Evolutionary conservation across 2,888 invertebrate genomes (phyloP).

Genomic region (Erannis defoliaria): DNA sequence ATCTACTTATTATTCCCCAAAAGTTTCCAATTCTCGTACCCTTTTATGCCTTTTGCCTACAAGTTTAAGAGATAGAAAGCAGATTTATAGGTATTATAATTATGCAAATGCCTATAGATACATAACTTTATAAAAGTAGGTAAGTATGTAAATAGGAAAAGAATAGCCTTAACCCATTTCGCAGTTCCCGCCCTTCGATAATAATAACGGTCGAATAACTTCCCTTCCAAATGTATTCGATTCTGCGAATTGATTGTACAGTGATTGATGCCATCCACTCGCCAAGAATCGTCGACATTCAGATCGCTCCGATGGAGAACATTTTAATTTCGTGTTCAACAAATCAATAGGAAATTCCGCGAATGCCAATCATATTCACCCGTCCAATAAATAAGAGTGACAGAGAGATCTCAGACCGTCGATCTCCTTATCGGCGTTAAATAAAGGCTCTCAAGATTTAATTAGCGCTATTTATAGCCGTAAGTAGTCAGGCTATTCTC

Average conservation of each 20-base stretch:
- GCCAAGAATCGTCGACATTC: conserved; percentile 40
- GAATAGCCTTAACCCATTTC: conserved; percentile 24
- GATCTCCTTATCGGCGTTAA: conserved; percentile 11
- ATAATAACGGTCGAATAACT: conserved; percentile 31
- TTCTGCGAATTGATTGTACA: conserved; percentile 50
- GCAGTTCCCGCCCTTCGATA: conserved; percentile 26
- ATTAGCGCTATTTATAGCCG: conserved; percentile 27
- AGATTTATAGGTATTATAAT: background rate
- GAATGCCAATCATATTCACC: conserved; percentile 30
- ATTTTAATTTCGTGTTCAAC: conserved; percentile 38
- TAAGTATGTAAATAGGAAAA: conserved; percentile 25
- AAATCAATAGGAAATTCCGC: conserved; percentile 36
- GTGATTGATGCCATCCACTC: conserved; percentile 56
- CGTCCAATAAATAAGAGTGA: conserved; percentile 13
- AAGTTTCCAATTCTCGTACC: no score
- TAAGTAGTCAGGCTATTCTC: conserved; percentile 22
- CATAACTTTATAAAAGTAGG: conserved; percentile 20
- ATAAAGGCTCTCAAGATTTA: conserved; percentile 27
- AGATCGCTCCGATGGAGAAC: conserved; percentile 28
- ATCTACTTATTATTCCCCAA: no score
- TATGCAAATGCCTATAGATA: conserved; percentile 23
- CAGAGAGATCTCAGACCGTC: conserved; percentile 10
- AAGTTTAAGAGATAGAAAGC: no score
- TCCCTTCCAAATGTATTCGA: conserved; percentile 33
- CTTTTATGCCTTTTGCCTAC: no score